Evolutionary conservation across 2,797 vertebrate species (phyloP), one percentile per base, ranked within the genome.

Genomic region (Myripristis jacobus): DNA sequence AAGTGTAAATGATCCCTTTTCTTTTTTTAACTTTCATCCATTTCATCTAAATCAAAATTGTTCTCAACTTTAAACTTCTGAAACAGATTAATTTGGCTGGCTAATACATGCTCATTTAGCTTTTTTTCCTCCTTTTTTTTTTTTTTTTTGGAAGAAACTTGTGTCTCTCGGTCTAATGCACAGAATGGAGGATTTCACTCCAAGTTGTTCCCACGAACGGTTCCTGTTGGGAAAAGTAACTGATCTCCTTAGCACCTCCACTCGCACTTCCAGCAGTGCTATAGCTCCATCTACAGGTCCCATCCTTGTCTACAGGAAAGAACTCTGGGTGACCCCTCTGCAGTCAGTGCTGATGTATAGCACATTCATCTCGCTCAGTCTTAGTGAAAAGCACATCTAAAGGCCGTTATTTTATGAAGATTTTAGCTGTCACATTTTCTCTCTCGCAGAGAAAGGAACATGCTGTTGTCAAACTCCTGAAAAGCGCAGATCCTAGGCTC

Each of bases 291-390:
- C 94, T 94, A 90, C 91, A 94, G 94, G 90, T 81, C n/a, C 0
- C 6, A 4, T 19, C 13, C 55, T 52, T 66, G 71, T 50, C 8
- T 88, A 88, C 93, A 87, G 86, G 63, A 75, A 88, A 90, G 94
- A 95, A 95, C 94, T 95, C 90, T 94, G 79, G 36, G 80, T 95
- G 94, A 95, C 94, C 94, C 91, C 92, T 92, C 83, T 58, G 73
- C 90, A 93, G 92, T 92, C 88, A 82, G 73, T 84, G 87, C 89
- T 93, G 92, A 94, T 94, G 92, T 93, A 94, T 93, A 87, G 91
- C 89, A 89, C 89, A 93, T 93, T 93, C 87, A 92, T 92, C 90
- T 91, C 73, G 80, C 87, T 92, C 88, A 83, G 88, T 92, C 89
- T 91, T 91, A 89, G 86, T 82, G 77, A 91, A 87, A 90, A 86